Percentiles rank a stretch among this genome's conserved stretches.
phyloP scores from a whole-genome alignment of 2,113 vertebrate species.

The Drymodes brunneopygia region DNA sequence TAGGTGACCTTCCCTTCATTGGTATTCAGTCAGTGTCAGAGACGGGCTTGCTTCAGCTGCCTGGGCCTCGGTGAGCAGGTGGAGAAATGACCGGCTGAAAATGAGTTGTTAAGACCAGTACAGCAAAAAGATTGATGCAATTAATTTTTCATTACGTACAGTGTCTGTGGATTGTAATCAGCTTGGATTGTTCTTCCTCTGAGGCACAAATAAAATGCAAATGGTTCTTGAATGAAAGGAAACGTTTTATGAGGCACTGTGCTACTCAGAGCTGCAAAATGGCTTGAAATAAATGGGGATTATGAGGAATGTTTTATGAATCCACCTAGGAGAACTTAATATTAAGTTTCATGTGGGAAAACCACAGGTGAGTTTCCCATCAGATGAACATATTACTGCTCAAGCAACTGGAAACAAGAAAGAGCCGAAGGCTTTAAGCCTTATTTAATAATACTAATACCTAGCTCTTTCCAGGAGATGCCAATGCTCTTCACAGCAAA shows the following conservation, averaged over 20 bases:
- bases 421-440: neutral
- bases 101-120: slow-evolving; percentile 81
- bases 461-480: neutral
- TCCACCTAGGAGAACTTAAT: slow-evolving; percentile 40
- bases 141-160: slow-evolving; percentile 84
- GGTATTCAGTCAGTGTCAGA: slow-evolving; percentile 71
- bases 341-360: neutral
- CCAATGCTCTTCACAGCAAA: neutral
- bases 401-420: slow-evolving; percentile 16
- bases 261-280: slow-evolving; percentile 46
- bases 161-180: slow-evolving; percentile 77
- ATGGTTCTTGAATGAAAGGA: slow-evolving; percentile 66
- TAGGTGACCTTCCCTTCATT: slow-evolving; percentile 75
- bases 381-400: slow-evolving; percentile 3
- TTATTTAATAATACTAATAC: slow-evolving; percentile 2
- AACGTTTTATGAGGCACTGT: slow-evolving; percentile 59
- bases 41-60: slow-evolving; percentile 73
- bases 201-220: slow-evolving; percentile 78
- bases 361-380: slow-evolving; percentile 5
- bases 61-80: slow-evolving; percentile 75
- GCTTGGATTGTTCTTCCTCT: slow-evolving; percentile 72
- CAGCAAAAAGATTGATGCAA: slow-evolving; percentile 82
- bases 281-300: slow-evolving; percentile 61
- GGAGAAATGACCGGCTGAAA: slow-evolving; percentile 80
- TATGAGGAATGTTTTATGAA: slow-evolving; percentile 66